These are phyloP conservation scores for Parus major DNA, from an alignment of 2,113 vertebrate species.

Conservation along the genomic window DNA sequence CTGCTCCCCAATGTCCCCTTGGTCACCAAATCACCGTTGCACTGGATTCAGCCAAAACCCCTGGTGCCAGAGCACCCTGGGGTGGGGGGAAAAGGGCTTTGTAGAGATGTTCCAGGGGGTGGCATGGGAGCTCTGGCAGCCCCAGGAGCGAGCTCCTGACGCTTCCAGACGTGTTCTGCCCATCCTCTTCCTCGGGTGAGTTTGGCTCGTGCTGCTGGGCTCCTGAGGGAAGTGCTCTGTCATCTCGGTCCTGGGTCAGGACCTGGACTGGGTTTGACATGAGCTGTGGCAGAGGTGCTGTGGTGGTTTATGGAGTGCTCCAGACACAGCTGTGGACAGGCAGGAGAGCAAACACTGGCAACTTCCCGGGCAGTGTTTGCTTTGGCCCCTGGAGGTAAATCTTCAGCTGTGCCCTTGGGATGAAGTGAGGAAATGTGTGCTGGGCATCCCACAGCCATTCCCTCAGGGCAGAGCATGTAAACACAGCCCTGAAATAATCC, in stretches of 20 bases:
- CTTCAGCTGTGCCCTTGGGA: constrained; percentile 4
- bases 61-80: neutral
- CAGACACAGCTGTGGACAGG: neutral
- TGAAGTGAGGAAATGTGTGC: neutral
- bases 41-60: neutral
- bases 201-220: neutral
- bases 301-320: neutral
- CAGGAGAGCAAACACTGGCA: neutral
- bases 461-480: neutral
- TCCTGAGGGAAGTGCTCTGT: neutral
- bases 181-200: neutral
- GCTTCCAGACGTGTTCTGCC: neutral
- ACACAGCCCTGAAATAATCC: neutral
- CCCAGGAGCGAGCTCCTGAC: neutral
- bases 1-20: neutral
- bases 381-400: constrained; percentile 39
- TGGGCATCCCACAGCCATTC: neutral
- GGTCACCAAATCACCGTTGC: neutral
- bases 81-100: neutral
- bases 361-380: constrained; percentile 1
- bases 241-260: neutral
- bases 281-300: neutral
- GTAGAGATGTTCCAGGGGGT: neutral
- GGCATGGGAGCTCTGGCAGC: neutral
- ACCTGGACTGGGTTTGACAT: neutral